Base-by-base conservation (phyloP, 2,797 vertebrate genomes). In the Lutjanus campechanus region DNA sequence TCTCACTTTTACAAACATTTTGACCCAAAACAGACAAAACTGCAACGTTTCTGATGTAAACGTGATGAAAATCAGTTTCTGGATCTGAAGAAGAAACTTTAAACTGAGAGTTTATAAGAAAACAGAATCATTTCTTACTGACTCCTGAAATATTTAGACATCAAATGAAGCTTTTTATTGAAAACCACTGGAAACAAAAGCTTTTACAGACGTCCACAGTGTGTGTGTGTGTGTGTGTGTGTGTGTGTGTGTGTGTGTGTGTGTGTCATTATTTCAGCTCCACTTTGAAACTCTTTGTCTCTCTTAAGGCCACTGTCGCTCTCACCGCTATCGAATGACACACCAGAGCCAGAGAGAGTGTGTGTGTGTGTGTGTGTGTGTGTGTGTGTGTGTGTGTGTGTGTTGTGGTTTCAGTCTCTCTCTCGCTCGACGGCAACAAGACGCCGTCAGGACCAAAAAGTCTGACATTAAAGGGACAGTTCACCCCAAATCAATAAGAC, bases 241-340 rank as follows among this genome's bases (percentile, higher is more conserved):
- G 69, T 65, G 77, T 61, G 50, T 36, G 71, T 40, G 66, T 62
- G 55, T 68, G 64, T 40, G 29, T 11, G 55, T 76, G 41, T 61
- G 44, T 3, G 12, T 84, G 85, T 75, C 87, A 90, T 91, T 90
- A 93, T 96, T 96, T 95, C 94, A 93, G 94, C 95, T 95, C 93
- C 94, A 93, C 95, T 96, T 96, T 97, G 96, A 97, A 97, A 95
- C 64, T 93, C 95, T 96, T 95, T 95, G 96, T 97, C 95, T 95
- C 93, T 91, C 87, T 51, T 88, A 95, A 89, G 94, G 94, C 93
- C 95, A 94, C 94, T 85, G 90, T 83, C 66, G 96, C 95, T 97
- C 96, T 96, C 97, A 97, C 96, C 96, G 93, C 96, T 97, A 97
- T 97, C 97, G 93, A 95, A 96, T 97, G 95, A 95, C 87, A 89